These are phyloP conservation scores for Ennomos quercinarius DNA, from an alignment of 2,888 invertebrate genomes.

Conservation along the genomic window DNA sequence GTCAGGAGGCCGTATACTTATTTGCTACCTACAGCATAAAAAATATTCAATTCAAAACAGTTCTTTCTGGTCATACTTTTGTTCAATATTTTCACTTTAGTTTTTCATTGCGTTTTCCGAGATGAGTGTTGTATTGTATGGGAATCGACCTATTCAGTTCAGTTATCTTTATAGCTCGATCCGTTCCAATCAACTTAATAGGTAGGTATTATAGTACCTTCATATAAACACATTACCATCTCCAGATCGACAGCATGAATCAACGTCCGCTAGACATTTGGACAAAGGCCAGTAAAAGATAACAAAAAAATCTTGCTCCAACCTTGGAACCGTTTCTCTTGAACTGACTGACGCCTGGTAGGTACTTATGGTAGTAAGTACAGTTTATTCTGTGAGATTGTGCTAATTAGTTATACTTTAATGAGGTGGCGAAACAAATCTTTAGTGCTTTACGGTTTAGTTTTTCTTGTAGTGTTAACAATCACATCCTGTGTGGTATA, in stretches of 20 bases:
- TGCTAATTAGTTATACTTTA: constrained; percentile 39
- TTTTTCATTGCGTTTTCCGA: too few relatives aligned
- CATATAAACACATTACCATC: constrained; percentile 13
- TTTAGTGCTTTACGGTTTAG: constrained; percentile 14
- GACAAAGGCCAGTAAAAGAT: constrained; percentile 60
- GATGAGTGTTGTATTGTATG: too few relatives aligned
- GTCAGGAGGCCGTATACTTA: too few relatives aligned
- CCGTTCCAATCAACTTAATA: too few relatives aligned
- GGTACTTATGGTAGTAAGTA: background rate
- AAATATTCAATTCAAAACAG: too few relatives aligned
- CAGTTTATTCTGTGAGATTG: background rate
- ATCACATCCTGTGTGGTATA: constrained; percentile 21
- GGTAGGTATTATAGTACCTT: too few relatives aligned
- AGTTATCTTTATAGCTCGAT: constrained; percentile 12
- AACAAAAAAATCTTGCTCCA: constrained; percentile 39
- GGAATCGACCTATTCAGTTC: too few relatives aligned
- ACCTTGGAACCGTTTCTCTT: constrained; percentile 54
- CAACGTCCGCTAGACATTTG: constrained; percentile 64
- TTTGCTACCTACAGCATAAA: too few relatives aligned
- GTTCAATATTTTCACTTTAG: too few relatives aligned
- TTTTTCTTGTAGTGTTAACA: constrained; percentile 7
- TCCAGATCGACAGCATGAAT: constrained; percentile 55
- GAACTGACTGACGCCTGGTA: constrained; percentile 31
- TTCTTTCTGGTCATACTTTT: too few relatives aligned
- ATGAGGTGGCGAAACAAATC: constrained; percentile 40